Percentiles rank a stretch among this genome's conserved stretches.
phyloP scores from a whole-genome alignment of 2,113 vertebrate species.

The Otolemur garnettii region DNA sequence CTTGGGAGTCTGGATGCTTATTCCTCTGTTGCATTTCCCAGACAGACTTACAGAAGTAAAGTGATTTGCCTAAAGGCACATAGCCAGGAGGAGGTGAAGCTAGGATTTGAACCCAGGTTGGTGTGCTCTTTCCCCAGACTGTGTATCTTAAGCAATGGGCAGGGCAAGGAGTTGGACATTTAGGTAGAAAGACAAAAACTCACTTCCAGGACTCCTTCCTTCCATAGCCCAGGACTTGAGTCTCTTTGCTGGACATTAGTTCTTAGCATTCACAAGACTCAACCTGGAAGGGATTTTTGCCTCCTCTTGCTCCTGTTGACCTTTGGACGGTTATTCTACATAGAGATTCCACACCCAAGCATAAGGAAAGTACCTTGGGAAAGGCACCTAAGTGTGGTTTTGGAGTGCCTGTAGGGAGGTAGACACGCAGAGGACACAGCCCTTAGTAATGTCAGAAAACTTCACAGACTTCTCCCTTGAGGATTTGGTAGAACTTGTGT shows the following conservation, averaged over 20 bases:
- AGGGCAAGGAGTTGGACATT: neutral
- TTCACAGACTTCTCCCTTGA: neutral
- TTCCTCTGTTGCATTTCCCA: slow-evolving; percentile 37
- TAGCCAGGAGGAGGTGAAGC: slow-evolving; percentile 54
- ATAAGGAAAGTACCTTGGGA: slow-evolving; percentile 18
- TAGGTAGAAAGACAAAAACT: neutral
- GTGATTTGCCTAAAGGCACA: neutral
- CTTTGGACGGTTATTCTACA: slow-evolving; percentile 30
- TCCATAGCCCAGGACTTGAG: neutral
- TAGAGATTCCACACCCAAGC: slow-evolving; percentile 1
- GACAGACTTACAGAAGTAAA: slow-evolving; percentile 40
- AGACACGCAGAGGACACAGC: neutral
- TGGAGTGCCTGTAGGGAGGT: neutral
- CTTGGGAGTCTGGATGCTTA: neutral
- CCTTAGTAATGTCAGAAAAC: slow-evolving; percentile 22
- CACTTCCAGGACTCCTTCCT: neutral
- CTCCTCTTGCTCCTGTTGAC: slow-evolving; percentile 52
- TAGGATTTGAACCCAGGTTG: slow-evolving; percentile 23
- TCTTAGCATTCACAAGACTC: neutral
- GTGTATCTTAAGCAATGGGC: neutral
- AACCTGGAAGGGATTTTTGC: neutral
- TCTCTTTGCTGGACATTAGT: slow-evolving; percentile 6
- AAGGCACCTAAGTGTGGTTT: neutral
- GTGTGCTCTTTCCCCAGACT: neutral
- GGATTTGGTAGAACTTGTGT: neutral